Percentiles rank a stretch among this genome's conserved stretches.
These are phyloP conservation scores for Atta colombica DNA, from an alignment of 1,140 invertebrate genomes.

Conservation along the genomic window DNA sequence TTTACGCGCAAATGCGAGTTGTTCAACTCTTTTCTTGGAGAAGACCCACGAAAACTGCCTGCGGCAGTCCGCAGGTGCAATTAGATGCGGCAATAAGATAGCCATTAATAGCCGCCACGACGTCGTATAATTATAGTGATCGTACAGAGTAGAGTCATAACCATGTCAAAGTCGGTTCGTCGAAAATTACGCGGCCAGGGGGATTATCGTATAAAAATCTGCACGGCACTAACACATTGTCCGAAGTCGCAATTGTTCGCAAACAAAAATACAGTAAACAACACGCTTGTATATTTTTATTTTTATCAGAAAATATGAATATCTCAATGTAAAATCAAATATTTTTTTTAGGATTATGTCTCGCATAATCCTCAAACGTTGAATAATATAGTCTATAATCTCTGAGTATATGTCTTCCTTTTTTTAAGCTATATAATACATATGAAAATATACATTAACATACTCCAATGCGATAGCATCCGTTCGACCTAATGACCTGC, in stretches of 20 bases:
- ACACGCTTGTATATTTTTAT: not conserved
- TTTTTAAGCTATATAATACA: not conserved
- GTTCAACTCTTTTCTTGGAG: constrained; percentile 39
- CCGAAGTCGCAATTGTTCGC: constrained; percentile 30
- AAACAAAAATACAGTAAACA: not conserved
- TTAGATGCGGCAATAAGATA: constrained; percentile 82
- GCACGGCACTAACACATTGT: not conserved
- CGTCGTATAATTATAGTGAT: constrained; percentile 82
- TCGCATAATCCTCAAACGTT: too few relatives aligned
- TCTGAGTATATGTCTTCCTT: not conserved
- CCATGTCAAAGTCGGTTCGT: constrained; percentile 55
- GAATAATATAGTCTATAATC: not conserved
- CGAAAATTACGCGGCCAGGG: constrained; percentile 37
- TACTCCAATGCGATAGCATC: not conserved
- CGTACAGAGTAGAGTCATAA: constrained; percentile 77
- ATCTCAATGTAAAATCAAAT: constrained; percentile 20
- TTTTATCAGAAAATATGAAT: not conserved
- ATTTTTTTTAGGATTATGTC: not conserved
- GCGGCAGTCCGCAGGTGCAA: constrained; percentile 73
- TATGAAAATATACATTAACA: constrained; percentile 11
- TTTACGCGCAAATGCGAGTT: constrained; percentile 4
- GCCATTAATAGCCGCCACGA: constrained; percentile 80
- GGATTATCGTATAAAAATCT: constrained; percentile 25
- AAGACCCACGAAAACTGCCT: constrained; percentile 52
- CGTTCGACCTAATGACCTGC: constrained; percentile 47